A percentile compares a stretch with the other conserved stretches of the same genome.
Conservation (phyloP, 2,113 vertebrate species). For the Lasiurus cinereus region DNA sequence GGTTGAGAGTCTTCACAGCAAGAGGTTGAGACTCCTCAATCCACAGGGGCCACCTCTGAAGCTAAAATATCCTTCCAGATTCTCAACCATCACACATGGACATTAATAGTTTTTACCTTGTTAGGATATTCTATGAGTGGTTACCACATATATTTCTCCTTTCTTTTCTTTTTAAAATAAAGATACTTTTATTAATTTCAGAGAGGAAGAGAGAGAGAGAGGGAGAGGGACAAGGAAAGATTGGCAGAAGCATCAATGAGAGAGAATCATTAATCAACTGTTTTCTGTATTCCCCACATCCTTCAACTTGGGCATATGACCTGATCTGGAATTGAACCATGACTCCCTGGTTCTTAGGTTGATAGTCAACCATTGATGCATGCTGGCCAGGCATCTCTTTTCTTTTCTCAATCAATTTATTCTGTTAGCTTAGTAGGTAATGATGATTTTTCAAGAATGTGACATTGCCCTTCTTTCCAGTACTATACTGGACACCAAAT, state of each 20-base stretch:
- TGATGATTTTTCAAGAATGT: slow-evolving; percentile 13
- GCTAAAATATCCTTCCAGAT: neutral
- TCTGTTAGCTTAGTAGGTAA: neutral
- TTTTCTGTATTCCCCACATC: no score
- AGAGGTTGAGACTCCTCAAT: neutral
- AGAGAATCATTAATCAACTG: no score
- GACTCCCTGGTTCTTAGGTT: no score
- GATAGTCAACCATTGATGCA: no score
- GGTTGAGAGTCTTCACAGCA: neutral
- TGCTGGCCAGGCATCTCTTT: neutral
- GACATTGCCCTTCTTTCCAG: slow-evolving; percentile 11
- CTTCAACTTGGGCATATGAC: no score
- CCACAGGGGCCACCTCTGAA: neutral
- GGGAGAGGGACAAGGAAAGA: no score
- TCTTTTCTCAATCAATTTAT: slow-evolving; percentile 22
- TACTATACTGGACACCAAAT: neutral
- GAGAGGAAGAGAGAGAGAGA: no score
- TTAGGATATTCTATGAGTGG: neutral
- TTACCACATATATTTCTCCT: neutral
- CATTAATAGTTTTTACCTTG: neutral
- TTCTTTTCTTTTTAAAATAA: no score
- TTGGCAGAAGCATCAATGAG: no score
- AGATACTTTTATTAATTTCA: no score
- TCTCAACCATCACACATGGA: neutral
- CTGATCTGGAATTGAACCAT: no score